Conservation (phyloP, 2,797 vertebrate genomes). For the Luscinia megarhynchos region DNA sequence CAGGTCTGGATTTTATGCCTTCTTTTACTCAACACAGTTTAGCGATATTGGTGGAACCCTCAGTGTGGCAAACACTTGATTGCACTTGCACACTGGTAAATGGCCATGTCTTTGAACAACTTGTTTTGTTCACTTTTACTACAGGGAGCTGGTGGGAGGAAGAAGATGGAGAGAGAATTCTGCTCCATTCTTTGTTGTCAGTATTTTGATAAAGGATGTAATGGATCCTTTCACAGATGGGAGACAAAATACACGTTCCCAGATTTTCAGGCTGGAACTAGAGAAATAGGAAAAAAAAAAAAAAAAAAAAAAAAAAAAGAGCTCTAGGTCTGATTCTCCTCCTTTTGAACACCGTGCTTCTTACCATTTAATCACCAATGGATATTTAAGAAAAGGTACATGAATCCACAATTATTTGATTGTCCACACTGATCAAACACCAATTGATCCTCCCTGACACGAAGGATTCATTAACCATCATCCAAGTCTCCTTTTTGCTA, state of each 20-base stretch:
- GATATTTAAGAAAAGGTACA: not conserved
- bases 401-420: not conserved
- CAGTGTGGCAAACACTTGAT: not conserved
- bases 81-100: not conserved
- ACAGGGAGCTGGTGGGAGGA: fast-evolving
- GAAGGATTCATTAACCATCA: not conserved
- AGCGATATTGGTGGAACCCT: not conserved
- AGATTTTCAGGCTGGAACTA: not conserved
- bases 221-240: not conserved
- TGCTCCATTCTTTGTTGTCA: not conserved
- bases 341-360: not conserved
- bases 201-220: not conserved
- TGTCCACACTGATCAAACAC: not conserved
- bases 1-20: not conserved
- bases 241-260: not conserved
- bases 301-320: not conserved
- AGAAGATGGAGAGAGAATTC: not conserved
- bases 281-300: not conserved
- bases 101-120: not conserved
- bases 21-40: not conserved
- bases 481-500: not conserved
- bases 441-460: not conserved
- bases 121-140: not conserved
- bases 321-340: not conserved
- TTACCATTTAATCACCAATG: not conserved